phyloP scores from a whole-genome alignment of 2,888 invertebrate genomes.

The Pachycephus smyrnensis region DNA sequence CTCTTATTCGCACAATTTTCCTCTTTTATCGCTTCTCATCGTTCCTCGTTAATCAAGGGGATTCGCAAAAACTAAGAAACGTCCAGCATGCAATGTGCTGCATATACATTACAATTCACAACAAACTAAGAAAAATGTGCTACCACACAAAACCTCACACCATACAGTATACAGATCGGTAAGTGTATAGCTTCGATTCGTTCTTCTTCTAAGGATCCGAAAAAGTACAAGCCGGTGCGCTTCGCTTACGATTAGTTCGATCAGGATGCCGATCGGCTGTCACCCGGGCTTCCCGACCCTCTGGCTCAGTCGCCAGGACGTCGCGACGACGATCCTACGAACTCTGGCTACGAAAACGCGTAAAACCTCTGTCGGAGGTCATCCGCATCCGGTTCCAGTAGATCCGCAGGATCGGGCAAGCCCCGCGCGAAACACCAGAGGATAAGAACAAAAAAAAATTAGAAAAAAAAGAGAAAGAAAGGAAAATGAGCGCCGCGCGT shows the following conservation, averaged over 20 bases:
- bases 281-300: slow-evolving; percentile 4
- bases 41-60: background rate
- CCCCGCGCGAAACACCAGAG: slow-evolving; percentile 24
- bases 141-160: slow-evolving; percentile 50
- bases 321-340: too few species aligned
- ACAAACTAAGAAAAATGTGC: slow-evolving; percentile 54
- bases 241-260: background rate
- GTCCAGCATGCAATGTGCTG: slow-evolving; percentile 55
- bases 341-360: too few species aligned
- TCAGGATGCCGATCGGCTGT: slow-evolving; percentile 9
- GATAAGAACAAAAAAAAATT: slow-evolving; percentile 30
- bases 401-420: background rate
- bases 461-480: slow-evolving; percentile 21
- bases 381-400: background rate
- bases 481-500: slow-evolving; percentile 25
- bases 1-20: background rate
- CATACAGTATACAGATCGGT: slow-evolving; percentile 14
- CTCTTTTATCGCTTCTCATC: background rate
- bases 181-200: background rate
- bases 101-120: slow-evolving; percentile 53
- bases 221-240: background rate
- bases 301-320: too few species aligned
- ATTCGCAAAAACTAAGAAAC: slow-evolving; percentile 7
- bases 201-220: background rate
- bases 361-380: too few species aligned